Evolutionary conservation across 2,113 vertebrate genomes (phyloP), one percentile per base, ranked within the genome.

Genomic region (Phycodurus eques): DNA sequence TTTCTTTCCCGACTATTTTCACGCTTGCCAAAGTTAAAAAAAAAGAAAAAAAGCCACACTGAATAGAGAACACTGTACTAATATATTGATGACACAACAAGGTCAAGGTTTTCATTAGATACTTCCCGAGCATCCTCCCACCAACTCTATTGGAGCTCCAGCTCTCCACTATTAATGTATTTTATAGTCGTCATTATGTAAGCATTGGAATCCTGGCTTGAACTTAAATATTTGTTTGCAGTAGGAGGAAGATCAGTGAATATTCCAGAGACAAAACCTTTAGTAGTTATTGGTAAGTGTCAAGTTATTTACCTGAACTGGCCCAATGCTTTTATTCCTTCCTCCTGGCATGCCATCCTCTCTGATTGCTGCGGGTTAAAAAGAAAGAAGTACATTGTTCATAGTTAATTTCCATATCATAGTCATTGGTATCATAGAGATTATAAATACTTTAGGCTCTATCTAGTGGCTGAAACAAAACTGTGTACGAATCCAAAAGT

Each of bases 261-360:
- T 9, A 44, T 64, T 74, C 74, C 9, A 20, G 61, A 78, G 71
- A 72, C 43, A 76, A 70, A 3, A 51, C 64, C 63, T 75, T n/a
- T 51, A 15, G 2, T 53, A 27, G 51, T 71, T 7, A 68, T 53
- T 19, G 10, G 17, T 15, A 6, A 66, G 60, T 39, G 20, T 14
- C 42, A 44, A 17, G 1, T 39, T 8, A 33, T 86, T 93, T 91
- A 99, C 98, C 96, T 99, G 96, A 81, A 99, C 97, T 71, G 98
- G 98, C 57, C 98, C 97, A 0, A 99, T 99, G 91, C 97, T 99
- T 93, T 99, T 99, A 91, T 99, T 99, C 79, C 98, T 93, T 72
- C 98, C 98, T 84, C 98, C 98, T 1, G 98, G 98, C 98, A 99
- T 99, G 76, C 98, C 98, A 85, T 99, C 98, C 88, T 99, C 98